Percentiles rank a stretch among this genome's conserved stretches.
Conservation (phyloP, 92 coral and sea anemone species). For the Zoanthus solanderi region DNA sequence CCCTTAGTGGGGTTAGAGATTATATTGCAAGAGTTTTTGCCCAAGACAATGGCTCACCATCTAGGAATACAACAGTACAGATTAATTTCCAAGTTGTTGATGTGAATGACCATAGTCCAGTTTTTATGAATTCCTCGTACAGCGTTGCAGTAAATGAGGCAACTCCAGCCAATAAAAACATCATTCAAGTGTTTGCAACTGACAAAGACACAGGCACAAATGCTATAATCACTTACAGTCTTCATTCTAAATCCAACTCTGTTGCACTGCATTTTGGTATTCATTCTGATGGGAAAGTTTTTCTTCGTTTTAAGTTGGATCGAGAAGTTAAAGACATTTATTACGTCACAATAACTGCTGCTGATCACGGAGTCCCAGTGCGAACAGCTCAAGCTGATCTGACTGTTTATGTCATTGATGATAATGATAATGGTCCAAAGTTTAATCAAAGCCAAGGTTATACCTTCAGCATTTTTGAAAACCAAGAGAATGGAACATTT, state of each 20-base stretch:
- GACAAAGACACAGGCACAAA: conserved; percentile 89
- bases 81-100: conserved; percentile 82
- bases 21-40: conserved; percentile 75
- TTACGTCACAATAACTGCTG: conserved; percentile 66
- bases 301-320: conserved; percentile 68
- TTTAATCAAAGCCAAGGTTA: conserved; percentile 60
- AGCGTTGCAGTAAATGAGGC: conserved; percentile 70
- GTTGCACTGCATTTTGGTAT: conserved; percentile 78
- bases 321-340: conserved; percentile 77
- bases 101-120: conserved; percentile 93
- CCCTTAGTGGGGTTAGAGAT: conserved; percentile 69
- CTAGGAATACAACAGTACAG: conserved; percentile 61
- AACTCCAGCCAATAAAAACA: conserved; percentile 48
- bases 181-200: conserved; percentile 80
- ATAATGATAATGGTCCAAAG: conserved; percentile 85
- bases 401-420: conserved; percentile 82
- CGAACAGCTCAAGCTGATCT: conserved; percentile 74
- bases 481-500: conserved; percentile 68
- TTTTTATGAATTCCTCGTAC: conserved; percentile 74
- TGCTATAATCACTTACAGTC: conserved; percentile 79
- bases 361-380: conserved; percentile 85
- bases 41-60: conserved; percentile 85
- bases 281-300: conserved; percentile 75
- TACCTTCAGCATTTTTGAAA: conserved; percentile 75
- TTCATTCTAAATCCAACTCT: conserved; percentile 57